These are phyloP conservation scores for Oxytorus armatus DNA, from an alignment of 2,888 invertebrate genomes.

Conservation along the genomic window DNA sequence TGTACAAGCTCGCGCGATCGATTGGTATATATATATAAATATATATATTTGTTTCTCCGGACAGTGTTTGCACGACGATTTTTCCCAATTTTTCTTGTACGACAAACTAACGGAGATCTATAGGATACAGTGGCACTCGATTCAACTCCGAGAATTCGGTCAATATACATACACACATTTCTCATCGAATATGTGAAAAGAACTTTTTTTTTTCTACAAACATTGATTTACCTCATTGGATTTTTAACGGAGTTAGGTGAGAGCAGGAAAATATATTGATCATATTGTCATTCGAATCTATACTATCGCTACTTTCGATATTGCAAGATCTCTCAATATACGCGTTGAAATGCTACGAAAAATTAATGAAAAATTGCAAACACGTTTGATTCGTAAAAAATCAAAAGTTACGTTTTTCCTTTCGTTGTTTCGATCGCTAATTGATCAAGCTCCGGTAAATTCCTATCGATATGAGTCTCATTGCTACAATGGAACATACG, in stretches of 20 bases:
- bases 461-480: conserved; percentile 13
- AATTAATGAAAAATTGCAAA: conserved; percentile 2
- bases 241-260: conserved; percentile 5
- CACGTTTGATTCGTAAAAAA: not conserved
- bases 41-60: conserved; percentile 16
- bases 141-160: conserved; percentile 46
- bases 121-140: conserved; percentile 58
- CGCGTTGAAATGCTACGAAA: not conserved
- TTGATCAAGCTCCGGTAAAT: not conserved
- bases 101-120: conserved; percentile 15
- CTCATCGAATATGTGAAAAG: conserved; percentile 25
- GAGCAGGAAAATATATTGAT: conserved; percentile 14
- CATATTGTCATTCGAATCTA: conserved; percentile 5
- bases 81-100: conserved; percentile 1
- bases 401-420: not conserved
- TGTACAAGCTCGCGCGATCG: conserved; percentile 50
- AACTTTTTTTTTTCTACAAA: conserved; percentile 31
- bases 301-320: not conserved
- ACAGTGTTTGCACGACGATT: conserved; percentile 39
- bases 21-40: conserved; percentile 25
- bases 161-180: conserved; percentile 35
- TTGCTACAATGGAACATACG: too few species aligned
- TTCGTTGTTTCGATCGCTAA: conserved; percentile 15
- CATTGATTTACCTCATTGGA: conserved; percentile 1
- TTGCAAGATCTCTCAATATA: not conserved